phyloP scores from a whole-genome alignment of 2,888 invertebrate genomes.

The Sthenelais limicola region DNA sequence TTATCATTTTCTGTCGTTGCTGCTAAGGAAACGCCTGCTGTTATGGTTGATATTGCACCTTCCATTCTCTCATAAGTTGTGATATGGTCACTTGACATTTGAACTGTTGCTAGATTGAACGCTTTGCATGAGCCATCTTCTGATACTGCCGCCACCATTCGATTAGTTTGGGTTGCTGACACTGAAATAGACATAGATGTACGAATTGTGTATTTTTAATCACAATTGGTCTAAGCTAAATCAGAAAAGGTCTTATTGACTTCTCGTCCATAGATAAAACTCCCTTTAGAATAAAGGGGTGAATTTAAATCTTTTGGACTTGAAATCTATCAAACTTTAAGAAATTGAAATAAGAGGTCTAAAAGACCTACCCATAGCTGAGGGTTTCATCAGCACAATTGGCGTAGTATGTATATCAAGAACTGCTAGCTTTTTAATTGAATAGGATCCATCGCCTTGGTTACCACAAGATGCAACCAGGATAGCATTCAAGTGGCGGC shows the following conservation, averaged over 20 bases:
- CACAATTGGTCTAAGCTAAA: too few species aligned
- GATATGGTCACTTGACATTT: background rate
- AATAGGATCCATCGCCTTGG: background rate
- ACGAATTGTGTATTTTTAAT: too few species aligned
- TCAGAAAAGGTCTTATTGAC: too few species aligned
- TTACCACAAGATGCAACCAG: background rate
- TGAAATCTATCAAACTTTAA: too few species aligned
- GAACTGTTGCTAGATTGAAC: conserved; percentile 1
- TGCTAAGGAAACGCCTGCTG: conserved; percentile 8
- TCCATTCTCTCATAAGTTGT: conserved; percentile 18
- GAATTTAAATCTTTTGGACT: too few species aligned
- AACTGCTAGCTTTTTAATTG: background rate
- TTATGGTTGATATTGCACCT: conserved; percentile 2
- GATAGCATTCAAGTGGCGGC: conserved; percentile 9
- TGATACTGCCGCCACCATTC: background rate
- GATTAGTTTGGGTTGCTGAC: background rate
- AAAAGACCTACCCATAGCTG: conserved; percentile 11
- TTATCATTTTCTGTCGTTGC: conserved; percentile 14
- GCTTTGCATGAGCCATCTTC: conserved; percentile 14
- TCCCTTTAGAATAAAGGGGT: too few species aligned
- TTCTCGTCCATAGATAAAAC: too few species aligned
- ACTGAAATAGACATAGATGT: too few species aligned
- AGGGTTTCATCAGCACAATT: background rate
- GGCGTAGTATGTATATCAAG: conserved; percentile 8
- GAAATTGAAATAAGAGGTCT: too few species aligned